These are phyloP conservation scores for Trichoplusia ni DNA, from an alignment of 1,140 invertebrate genomes.

Conservation along the genomic window DNA sequence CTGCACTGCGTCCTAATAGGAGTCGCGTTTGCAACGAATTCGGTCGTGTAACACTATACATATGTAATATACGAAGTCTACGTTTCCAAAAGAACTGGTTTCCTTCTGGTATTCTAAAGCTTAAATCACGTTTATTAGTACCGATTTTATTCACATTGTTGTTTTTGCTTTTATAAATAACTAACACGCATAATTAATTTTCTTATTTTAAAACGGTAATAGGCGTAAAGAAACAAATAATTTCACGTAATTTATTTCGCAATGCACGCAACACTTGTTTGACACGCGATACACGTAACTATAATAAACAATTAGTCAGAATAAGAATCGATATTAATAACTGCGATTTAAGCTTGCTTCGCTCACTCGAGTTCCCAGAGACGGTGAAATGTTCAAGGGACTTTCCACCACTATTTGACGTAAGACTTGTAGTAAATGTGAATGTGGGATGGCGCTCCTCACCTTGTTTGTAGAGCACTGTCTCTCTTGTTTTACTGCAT, in stretches of 20 bases:
- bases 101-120: not conserved
- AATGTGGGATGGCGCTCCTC: too few species aligned
- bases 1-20: not conserved
- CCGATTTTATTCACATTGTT: not conserved
- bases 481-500: too few species aligned
- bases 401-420: too few species aligned
- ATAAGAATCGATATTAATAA: not conserved
- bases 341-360: not conserved
- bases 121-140: not conserved
- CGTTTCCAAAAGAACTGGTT: too few species aligned
- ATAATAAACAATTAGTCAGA: not conserved
- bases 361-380: not conserved
- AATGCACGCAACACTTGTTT: not conserved
- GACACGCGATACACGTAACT: not conserved
- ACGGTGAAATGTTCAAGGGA: conserved; percentile 2
- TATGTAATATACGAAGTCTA: not conserved
- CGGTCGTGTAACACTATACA: not conserved
- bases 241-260: too few species aligned
- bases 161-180: too few species aligned
- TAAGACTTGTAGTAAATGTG: too few species aligned
- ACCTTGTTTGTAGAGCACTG: too few species aligned
- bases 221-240: too few species aligned
- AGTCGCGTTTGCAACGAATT: not conserved
- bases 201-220: too few species aligned
- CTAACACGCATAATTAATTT: too few species aligned